These are phyloP conservation scores for Eudemis profundana DNA, from an alignment of 2,888 invertebrate species.

Conservation along the genomic window DNA sequence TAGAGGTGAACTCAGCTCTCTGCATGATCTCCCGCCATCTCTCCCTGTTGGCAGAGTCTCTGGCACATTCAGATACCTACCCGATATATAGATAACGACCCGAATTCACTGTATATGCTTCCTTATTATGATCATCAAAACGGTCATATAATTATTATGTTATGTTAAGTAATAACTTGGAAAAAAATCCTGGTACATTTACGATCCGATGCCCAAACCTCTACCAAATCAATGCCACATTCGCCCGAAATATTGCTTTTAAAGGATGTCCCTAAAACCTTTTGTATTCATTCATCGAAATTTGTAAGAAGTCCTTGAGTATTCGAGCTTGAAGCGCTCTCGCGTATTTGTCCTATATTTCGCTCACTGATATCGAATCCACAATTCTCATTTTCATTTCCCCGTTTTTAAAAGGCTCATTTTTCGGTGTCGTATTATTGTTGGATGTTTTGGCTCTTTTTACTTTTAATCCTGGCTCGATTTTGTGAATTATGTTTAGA, in stretches of 20 bases:
- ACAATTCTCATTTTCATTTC: conserved; percentile 21
- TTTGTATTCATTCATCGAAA: conserved; percentile 22
- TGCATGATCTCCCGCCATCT: too few species aligned
- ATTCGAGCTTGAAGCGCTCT: background rate
- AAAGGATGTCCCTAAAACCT: conserved; percentile 2
- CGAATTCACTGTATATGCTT: too few species aligned
- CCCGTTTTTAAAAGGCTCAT: conserved; percentile 3
- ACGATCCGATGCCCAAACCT: background rate
- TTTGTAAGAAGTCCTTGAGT: conserved; percentile 18
- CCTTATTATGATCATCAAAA: too few species aligned
- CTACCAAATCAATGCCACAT: background rate
- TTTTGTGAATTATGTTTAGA: conserved; percentile 5
- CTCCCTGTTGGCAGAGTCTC: too few species aligned
- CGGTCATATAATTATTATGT: too few species aligned
- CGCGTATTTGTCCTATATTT: conserved; percentile 7
- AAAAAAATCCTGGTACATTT: background rate
- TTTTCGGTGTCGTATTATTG: conserved; percentile 12
- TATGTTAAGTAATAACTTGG: too few species aligned
- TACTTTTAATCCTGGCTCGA: conserved; percentile 2
- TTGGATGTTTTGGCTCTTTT: conserved; percentile 3
- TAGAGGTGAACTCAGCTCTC: too few species aligned
- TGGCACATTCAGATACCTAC: too few species aligned
- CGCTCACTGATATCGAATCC: conserved; percentile 19
- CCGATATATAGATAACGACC: too few species aligned
- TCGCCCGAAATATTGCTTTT: background rate